Conservation (phyloP, 2,797 vertebrate species). For the Amphiprion clarkii region DNA sequence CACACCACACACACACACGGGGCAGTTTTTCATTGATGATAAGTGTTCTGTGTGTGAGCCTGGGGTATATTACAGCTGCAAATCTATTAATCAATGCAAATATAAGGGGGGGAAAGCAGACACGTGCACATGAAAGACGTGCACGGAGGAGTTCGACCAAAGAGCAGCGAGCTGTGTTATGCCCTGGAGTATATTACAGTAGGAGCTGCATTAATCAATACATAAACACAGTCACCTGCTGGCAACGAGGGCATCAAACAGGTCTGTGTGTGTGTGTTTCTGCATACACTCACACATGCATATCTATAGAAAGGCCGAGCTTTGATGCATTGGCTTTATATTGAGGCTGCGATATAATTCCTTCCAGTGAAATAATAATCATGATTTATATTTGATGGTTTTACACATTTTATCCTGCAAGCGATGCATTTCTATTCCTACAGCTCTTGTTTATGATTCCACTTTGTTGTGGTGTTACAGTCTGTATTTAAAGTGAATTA, state of each 20-base stretch:
- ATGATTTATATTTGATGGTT: constrained; percentile 63
- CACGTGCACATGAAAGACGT: constrained; percentile 40
- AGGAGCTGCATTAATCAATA: constrained; percentile 69
- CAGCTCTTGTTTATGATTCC: constrained; percentile 26
- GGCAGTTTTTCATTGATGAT: constrained; percentile 38
- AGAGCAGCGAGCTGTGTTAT: constrained; percentile 47
- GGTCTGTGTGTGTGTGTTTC: neutral
- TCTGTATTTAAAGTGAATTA: constrained; percentile 42
- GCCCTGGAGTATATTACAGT: constrained; percentile 55
- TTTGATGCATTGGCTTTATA: constrained; percentile 57
- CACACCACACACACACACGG: neutral
- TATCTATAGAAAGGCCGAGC: constrained; percentile 20
- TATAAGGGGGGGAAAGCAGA: constrained; percentile 9
- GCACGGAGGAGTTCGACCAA: constrained; percentile 52
- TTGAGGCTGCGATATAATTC: constrained; percentile 46
- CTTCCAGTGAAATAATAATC: constrained; percentile 51
- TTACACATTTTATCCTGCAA: constrained; percentile 46
- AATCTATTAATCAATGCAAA: constrained; percentile 64
- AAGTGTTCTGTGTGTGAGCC: constrained; percentile 46
- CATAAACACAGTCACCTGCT: constrained; percentile 59
- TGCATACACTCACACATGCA: neutral
- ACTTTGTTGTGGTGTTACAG: constrained; percentile 18
- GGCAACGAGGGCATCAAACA: constrained; percentile 36
- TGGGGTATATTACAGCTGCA: constrained; percentile 35
- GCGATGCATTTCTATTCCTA: constrained; percentile 19